These are phyloP conservation scores for Ctena decussata DNA, from an alignment of 2,888 invertebrate genomes.

Conservation along the genomic window DNA sequence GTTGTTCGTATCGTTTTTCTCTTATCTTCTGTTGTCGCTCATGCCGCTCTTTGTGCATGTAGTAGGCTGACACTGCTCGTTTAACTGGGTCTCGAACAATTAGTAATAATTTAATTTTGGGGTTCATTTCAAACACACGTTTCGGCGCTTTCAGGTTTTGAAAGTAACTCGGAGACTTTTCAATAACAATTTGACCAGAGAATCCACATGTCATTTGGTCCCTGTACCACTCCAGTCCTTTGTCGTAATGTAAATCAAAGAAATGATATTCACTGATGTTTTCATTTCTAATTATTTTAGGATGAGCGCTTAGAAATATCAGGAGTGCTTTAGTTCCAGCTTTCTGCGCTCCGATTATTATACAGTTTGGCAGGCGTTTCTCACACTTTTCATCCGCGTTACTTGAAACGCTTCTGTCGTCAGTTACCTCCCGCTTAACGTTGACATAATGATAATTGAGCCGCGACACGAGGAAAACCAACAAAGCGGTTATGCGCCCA, in stretches of 20 bases:
- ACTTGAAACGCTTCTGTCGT: background rate
- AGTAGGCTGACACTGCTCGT: constrained; percentile 92
- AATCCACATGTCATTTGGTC: constrained; percentile 94
- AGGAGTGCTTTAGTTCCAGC: constrained; percentile 87
- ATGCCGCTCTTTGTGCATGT: background rate
- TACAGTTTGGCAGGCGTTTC: constrained; percentile 82
- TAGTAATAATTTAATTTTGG: constrained; percentile 94
- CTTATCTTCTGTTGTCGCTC: no score
- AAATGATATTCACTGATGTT: constrained; percentile 94
- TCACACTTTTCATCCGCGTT: background rate
- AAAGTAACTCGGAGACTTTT: constrained; percentile 99
- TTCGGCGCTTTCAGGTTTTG: constrained; percentile 97
- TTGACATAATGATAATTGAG: no score
- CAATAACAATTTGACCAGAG: constrained; percentile 96
- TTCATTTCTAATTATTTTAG: constrained; percentile 95
- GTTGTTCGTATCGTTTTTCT: no score
- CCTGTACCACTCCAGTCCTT: constrained; percentile 96
- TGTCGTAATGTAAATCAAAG: no score
- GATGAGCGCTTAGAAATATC: constrained; percentile 85
- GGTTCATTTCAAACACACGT: constrained; percentile 97
- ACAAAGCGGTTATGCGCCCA: no score
- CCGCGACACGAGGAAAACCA: no score
- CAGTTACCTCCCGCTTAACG: no score
- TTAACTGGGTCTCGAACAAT: constrained; percentile 98
- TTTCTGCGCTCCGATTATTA: constrained; percentile 87